phyloP scores from a whole-genome alignment of 2,797 vertebrate species.

The Nannoperca obscura region DNA sequence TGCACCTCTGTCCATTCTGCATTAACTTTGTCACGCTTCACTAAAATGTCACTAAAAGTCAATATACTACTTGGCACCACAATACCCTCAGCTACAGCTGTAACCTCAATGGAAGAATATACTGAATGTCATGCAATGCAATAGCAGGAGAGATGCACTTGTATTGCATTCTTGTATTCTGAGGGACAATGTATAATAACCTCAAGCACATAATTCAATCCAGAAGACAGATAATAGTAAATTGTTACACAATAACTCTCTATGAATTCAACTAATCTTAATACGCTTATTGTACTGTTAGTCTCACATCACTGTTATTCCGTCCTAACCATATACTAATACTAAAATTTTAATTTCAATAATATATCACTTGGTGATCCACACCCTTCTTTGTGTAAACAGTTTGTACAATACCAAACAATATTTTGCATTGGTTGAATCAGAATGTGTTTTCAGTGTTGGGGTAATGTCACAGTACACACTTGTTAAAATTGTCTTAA shows the following conservation, averaged over 20 bases:
- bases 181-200: background rate
- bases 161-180: constrained; percentile 3
- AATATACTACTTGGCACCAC: constrained; percentile 11
- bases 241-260: background rate
- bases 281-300: background rate
- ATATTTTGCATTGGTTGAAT: background rate
- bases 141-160: background rate
- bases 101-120: background rate
- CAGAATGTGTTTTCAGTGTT: constrained; percentile 2
- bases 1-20: background rate
- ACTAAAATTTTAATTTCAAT: background rate
- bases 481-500: background rate
- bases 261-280: background rate
- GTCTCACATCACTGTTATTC: background rate
- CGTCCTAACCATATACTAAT: background rate
- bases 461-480: background rate
- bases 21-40: background rate
- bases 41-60: constrained; percentile 11
- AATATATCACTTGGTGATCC: background rate
- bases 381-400: background rate
- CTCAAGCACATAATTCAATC: background rate
- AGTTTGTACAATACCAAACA: background rate
- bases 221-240: background rate
- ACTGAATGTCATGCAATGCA: background rate
- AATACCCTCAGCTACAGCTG: constrained; percentile 4